These are phyloP conservation scores for Ormyrus thymus DNA, from an alignment of 2,888 invertebrate genomes.

Conservation along the genomic window DNA sequence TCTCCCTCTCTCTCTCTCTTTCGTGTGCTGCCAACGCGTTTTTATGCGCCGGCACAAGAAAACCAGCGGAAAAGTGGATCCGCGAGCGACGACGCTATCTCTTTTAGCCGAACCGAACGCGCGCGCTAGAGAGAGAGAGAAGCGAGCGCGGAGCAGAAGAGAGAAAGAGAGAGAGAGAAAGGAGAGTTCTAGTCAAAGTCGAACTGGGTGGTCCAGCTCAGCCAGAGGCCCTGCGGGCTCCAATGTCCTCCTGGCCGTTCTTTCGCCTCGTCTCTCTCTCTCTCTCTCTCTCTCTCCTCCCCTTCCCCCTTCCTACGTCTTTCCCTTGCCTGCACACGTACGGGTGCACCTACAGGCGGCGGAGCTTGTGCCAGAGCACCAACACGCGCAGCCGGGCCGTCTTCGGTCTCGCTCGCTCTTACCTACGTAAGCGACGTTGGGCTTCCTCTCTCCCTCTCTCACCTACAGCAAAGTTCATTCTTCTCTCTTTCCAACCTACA, in stretches of 20 bases:
- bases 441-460: slow-evolving; percentile 1
- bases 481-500: slow-evolving; percentile 49
- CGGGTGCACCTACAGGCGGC: background rate
- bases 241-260: slow-evolving; percentile 54
- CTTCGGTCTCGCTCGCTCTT: slow-evolving; percentile 13
- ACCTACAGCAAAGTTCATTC: slow-evolving; percentile 10
- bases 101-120: slow-evolving; percentile 25
- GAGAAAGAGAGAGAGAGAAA: slow-evolving; percentile 45
- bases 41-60: slow-evolving; percentile 24
- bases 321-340: slow-evolving; percentile 16
- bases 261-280: slow-evolving; percentile 24
- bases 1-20: background rate
- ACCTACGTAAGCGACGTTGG: slow-evolving; percentile 8
- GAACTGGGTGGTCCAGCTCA: slow-evolving; percentile 62
- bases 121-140: background rate
- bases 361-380: background rate
- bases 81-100: slow-evolving; percentile 46
- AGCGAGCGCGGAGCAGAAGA: background rate
- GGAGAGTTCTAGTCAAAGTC: slow-evolving; percentile 59
- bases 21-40: slow-evolving; percentile 1
- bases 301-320: slow-evolving; percentile 24
- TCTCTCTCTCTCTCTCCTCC: slow-evolving; percentile 37
- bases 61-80: slow-evolving; percentile 52
- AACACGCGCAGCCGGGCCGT: background rate
- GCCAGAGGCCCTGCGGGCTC: slow-evolving; percentile 60